phyloP scores from a whole-genome alignment of 2,113 vertebrate genomes.

The Maccullochella peelii region DNA sequence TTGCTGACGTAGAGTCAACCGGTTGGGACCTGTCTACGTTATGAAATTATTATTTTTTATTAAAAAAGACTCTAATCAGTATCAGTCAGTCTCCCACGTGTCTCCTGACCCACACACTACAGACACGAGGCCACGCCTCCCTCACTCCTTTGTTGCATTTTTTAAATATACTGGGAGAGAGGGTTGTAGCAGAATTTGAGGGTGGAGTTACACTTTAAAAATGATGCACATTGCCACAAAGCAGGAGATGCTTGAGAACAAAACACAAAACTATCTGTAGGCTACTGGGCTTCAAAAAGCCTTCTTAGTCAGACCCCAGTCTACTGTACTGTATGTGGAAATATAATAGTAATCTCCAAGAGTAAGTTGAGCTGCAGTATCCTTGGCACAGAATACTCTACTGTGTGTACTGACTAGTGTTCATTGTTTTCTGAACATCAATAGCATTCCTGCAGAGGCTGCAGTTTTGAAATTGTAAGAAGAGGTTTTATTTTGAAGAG shows the following conservation, averaged over 20 bases:
- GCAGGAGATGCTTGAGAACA: not conserved
- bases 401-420: not conserved
- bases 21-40: too few relatives aligned
- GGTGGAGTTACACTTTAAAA: not conserved
- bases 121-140: too few relatives aligned
- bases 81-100: too few relatives aligned
- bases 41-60: too few relatives aligned
- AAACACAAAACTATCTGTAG: not conserved
- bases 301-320: not conserved
- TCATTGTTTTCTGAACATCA: not conserved
- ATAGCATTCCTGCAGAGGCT: not conserved
- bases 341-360: not conserved
- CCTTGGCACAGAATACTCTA: not conserved
- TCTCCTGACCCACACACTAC: too few relatives aligned
- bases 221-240: not conserved
- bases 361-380: conserved; percentile 1
- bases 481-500: not conserved
- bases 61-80: too few relatives aligned
- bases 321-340: not conserved
- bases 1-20: too few relatives aligned
- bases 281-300: not conserved
- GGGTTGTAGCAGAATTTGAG: too few relatives aligned
- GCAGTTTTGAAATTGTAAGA: conserved; percentile 4
- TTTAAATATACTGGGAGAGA: too few relatives aligned
- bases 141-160: too few relatives aligned